phyloP scores from a whole-genome alignment of 2,888 invertebrate species.

The Diachrysia chrysitis region DNA sequence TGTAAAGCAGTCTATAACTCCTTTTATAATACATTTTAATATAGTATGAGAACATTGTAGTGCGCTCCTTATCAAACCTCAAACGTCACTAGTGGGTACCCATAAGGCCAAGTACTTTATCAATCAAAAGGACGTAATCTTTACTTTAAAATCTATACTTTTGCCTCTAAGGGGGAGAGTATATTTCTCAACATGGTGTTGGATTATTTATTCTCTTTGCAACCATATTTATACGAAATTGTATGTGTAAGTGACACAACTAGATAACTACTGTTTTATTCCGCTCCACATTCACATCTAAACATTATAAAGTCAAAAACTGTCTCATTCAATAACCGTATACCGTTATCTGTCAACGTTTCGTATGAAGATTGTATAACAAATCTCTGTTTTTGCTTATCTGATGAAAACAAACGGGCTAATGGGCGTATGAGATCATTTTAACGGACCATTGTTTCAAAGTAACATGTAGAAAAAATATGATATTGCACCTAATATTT shows the following conservation, averaged over 20 bases:
- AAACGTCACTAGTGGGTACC: neutral
- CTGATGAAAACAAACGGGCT: conserved; percentile 60
- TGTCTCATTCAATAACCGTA: conserved; percentile 54
- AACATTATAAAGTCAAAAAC: conserved; percentile 47
- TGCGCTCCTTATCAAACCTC: neutral
- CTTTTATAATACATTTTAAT: too few relatives aligned
- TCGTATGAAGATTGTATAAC: conserved; percentile 58
- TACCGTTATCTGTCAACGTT: conserved; percentile 55
- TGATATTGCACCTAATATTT: conserved; percentile 47
- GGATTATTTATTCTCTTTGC: neutral
- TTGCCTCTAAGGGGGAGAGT: neutral
- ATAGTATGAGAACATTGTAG: too few relatives aligned
- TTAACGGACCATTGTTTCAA: conserved; percentile 65
- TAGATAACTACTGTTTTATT: conserved; percentile 37
- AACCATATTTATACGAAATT: conserved; percentile 8
- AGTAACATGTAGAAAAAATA: conserved; percentile 49
- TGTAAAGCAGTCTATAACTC: too few relatives aligned
- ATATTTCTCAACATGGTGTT: conserved; percentile 3
- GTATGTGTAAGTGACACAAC: conserved; percentile 12
- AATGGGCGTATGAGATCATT: conserved; percentile 65
- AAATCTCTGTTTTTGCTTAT: conserved; percentile 62
- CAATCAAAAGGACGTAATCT: conserved; percentile 4
- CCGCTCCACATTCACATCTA: conserved; percentile 35
- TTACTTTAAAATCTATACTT: neutral
- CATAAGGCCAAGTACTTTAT: conserved; percentile 4